Evolutionary conservation across 2,888 invertebrate genomes (phyloP).

Genomic region (Ceraclea dissimilis): DNA sequence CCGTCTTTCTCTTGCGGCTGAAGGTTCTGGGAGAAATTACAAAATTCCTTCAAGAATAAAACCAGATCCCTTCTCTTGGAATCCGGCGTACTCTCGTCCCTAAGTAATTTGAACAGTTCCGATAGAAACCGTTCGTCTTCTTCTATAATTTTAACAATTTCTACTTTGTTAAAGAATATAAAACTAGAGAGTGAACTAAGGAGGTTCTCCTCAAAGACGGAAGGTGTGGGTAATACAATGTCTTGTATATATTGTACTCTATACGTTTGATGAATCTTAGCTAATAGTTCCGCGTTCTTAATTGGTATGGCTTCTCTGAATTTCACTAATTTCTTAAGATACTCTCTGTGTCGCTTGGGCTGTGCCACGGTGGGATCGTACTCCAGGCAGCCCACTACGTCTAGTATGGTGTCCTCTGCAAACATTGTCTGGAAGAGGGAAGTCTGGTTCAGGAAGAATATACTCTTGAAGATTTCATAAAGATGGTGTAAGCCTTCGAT

Average conservation of each 20-base stretch:
- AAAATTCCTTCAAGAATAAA: slow-evolving; percentile 97
- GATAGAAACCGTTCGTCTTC: slow-evolving; percentile 96
- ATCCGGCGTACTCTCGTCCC: slow-evolving; percentile 79
- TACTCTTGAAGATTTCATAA: slow-evolving; percentile 97
- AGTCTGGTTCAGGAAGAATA: slow-evolving; percentile 97
- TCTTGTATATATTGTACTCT: slow-evolving; percentile 99
- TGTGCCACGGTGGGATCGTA: slow-evolving; percentile 86
- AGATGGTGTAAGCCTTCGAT: slow-evolving; percentile 90
- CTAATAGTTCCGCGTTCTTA: slow-evolving; percentile 85
- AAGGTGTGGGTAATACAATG: slow-evolving; percentile 96
- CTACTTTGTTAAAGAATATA: slow-evolving; percentile 99
- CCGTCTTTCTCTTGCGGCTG: slow-evolving; percentile 96
- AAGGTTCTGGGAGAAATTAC: slow-evolving; percentile 96
- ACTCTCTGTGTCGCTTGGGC: slow-evolving; percentile 92
- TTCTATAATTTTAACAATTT: slow-evolving; percentile 96
- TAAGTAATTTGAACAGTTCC: slow-evolving; percentile 89
- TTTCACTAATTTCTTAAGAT: slow-evolving; percentile 85
- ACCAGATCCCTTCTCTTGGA: slow-evolving; percentile 87
- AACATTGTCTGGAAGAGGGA: slow-evolving; percentile 97
- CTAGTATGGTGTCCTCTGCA: slow-evolving; percentile 92
- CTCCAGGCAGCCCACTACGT: slow-evolving; percentile 96
- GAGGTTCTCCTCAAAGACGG: slow-evolving; percentile 99
- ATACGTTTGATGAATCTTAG: slow-evolving; percentile 99
- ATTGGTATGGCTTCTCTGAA: slow-evolving; percentile 94
- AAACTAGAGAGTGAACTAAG: slow-evolving; percentile 95